Conservation (phyloP, 1,140 invertebrate species). For the Centruroides sculpturatus region DNA sequence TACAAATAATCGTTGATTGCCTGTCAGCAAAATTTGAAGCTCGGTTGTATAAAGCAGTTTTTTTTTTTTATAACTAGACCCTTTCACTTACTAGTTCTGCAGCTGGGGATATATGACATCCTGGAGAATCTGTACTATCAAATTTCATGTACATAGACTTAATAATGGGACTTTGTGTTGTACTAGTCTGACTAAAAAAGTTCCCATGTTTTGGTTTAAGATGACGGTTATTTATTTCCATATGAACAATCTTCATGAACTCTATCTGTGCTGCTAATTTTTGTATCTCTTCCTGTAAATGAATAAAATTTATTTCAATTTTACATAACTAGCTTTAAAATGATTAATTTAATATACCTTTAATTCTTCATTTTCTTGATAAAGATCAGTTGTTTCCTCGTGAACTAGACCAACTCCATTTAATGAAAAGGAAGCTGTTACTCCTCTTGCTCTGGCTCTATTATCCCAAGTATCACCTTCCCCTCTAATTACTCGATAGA, state of each 20-base stretch:
- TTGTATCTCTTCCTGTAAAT: conserved; percentile 56
- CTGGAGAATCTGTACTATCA: conserved; percentile 31
- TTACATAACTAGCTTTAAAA: background rate
- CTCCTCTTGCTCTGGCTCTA: conserved; percentile 52
- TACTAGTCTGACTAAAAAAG: conserved; percentile 21
- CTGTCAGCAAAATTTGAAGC: no score
- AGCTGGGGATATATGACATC: conserved; percentile 23
- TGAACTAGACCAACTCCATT: conserved; percentile 62
- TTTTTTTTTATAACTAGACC: conserved; percentile 21
- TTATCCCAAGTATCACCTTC: conserved; percentile 68
- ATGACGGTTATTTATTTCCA: conserved; percentile 70
- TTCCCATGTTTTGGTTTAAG: conserved; percentile 66
- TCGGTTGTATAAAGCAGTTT: no score
- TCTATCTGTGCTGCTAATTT: conserved; percentile 37
- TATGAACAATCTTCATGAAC: background rate
- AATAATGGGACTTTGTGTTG: conserved; percentile 30
- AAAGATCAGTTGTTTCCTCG: conserved; percentile 60
- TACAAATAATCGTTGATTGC: no score
- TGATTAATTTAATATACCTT: conserved; percentile 30
- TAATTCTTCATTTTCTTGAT: conserved; percentile 74
- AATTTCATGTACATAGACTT: conserved; percentile 27
- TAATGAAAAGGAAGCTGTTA: conserved; percentile 64
- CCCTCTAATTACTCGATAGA: conserved; percentile 1
- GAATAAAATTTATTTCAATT: no score
- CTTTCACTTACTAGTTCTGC: conserved; percentile 32